These are phyloP conservation scores for Mesoligia furuncula DNA, from an alignment of 2,888 invertebrate species.

Conservation along the genomic window DNA sequence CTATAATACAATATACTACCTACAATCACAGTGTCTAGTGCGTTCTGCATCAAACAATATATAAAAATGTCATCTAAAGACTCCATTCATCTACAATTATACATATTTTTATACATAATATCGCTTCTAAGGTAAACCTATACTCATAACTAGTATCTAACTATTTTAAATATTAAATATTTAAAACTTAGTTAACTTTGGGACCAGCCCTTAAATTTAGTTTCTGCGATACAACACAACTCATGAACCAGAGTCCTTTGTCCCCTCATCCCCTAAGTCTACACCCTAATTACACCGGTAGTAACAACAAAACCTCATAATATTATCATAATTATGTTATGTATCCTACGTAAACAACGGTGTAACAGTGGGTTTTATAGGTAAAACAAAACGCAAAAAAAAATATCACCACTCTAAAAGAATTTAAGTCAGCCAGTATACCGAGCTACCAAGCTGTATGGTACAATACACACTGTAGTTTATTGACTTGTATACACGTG, in stretches of 20 bases:
- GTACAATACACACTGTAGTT: slow-evolving; percentile 82
- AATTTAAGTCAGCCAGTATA: slow-evolving; percentile 82
- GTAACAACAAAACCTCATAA: slow-evolving; percentile 52
- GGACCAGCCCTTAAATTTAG: slow-evolving; percentile 62
- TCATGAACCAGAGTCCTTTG: slow-evolving; percentile 55
- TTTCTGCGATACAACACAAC: slow-evolving; percentile 39
- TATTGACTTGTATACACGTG: slow-evolving; percentile 86
- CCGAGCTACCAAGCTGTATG: slow-evolving; percentile 73
- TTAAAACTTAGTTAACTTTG: slow-evolving; percentile 45
- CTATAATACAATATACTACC: slow-evolving; percentile 68
- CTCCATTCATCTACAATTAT: slow-evolving; percentile 57
- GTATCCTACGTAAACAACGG: slow-evolving; percentile 52
- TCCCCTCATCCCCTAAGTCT: slow-evolving; percentile 42
- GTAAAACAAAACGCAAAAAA: slow-evolving; percentile 62
- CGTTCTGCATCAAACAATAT: slow-evolving; percentile 70
- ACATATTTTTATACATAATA: slow-evolving; percentile 23
- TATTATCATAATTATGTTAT: slow-evolving; percentile 46
- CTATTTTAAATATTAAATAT: slow-evolving; percentile 38
- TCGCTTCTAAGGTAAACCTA: slow-evolving; percentile 39
- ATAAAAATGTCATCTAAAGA: slow-evolving; percentile 44
- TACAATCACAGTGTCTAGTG: slow-evolving; percentile 78
- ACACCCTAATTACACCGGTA: slow-evolving; percentile 55
- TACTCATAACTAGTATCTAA: slow-evolving; percentile 16
- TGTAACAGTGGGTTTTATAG: slow-evolving; percentile 55
- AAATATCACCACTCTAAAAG: slow-evolving; percentile 79